Evolutionary conservation across 2,888 invertebrate genomes (phyloP), one percentile per base, ranked within the genome.

Genomic region (Antitype chi): DNA sequence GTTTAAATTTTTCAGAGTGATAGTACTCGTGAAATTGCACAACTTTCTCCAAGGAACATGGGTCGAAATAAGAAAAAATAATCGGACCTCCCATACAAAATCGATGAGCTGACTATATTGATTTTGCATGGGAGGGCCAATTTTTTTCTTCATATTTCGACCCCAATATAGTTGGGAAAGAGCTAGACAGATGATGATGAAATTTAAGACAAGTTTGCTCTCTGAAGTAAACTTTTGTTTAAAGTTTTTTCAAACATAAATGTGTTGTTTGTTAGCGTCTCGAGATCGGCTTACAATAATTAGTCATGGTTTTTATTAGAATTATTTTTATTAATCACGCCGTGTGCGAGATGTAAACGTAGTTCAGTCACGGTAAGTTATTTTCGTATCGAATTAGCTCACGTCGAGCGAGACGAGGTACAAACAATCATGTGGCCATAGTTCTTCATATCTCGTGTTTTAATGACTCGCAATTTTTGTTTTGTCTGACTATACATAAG

Each of bases 361-460:
- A 23, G 8, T 78, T 47, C 13, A n/a, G 25, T n/a, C 20, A 78
- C 15, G 32, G 32, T 55, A 9, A 25, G 32, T 38, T 60, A 69
- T 78, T 78, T 60, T 78, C 32, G 32, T 32, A 77, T 43, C 2
- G 59, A 52, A 49, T 60, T 68, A 52, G 4, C 7, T 52, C n/a
- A 28, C 43, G 28, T 57, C 9, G 38, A 38, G 38, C 7, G 23
- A 15, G 1, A n/a, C 38, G 11, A 43, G 38, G n/a, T 52, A 43
- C 28, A 2, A 20, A 49, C 1, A 28, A 49, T 66, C 8, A 28
- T 66, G 23, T 67, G 49, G 52, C 23, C 23, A 28, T 49, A 15
- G 6, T 32, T 32, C 32, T 23, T 32, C 32, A 52, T 32, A 32
- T 23, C 23, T 67, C 28, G 49, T 49, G 15, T 52, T 52, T 3